These are phyloP conservation scores for Mamestra brassicae DNA, from an alignment of 2,888 invertebrate species.

Conservation along the genomic window DNA sequence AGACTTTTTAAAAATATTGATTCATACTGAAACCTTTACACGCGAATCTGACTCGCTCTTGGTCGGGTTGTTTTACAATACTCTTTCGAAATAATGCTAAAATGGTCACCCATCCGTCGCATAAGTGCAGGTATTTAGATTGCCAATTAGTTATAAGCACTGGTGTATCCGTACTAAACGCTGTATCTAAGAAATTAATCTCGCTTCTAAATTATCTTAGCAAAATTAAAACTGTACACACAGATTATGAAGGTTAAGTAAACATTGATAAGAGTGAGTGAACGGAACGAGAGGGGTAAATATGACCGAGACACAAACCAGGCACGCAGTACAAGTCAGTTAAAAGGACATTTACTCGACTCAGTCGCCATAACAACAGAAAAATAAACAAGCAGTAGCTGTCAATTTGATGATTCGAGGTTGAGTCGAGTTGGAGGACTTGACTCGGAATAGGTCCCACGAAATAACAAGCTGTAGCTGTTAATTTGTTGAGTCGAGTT, in stretches of 20 bases:
- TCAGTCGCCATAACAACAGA: neutral
- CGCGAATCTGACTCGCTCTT: too few relatives aligned
- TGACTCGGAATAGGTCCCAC: too few relatives aligned
- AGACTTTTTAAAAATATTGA: too few relatives aligned
- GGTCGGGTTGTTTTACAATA: too few relatives aligned
- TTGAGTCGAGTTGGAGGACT: too few relatives aligned
- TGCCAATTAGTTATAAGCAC: too few relatives aligned
- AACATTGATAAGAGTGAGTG: constrained; percentile 48
- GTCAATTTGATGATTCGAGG: too few relatives aligned
- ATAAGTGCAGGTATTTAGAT: too few relatives aligned
- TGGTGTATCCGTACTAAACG: neutral
- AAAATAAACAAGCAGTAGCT: neutral
- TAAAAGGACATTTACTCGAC: neutral
- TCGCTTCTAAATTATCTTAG: constrained; percentile 8
- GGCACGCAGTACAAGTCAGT: neutral
- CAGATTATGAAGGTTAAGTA: constrained; percentile 38
- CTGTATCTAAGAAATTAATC: constrained; percentile 24
- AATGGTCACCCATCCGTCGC: neutral
- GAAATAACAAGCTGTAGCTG: too few relatives aligned
- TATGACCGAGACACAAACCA: constrained; percentile 3
- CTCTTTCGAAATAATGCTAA: too few relatives aligned
- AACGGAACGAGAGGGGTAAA: constrained; percentile 26
- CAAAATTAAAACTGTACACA: constrained; percentile 26
- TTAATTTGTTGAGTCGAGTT: too few relatives aligned
- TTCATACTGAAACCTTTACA: too few relatives aligned